Base-by-base conservation (phyloP, 2,113 vertebrate species). In the Rhineura floridana region DNA sequence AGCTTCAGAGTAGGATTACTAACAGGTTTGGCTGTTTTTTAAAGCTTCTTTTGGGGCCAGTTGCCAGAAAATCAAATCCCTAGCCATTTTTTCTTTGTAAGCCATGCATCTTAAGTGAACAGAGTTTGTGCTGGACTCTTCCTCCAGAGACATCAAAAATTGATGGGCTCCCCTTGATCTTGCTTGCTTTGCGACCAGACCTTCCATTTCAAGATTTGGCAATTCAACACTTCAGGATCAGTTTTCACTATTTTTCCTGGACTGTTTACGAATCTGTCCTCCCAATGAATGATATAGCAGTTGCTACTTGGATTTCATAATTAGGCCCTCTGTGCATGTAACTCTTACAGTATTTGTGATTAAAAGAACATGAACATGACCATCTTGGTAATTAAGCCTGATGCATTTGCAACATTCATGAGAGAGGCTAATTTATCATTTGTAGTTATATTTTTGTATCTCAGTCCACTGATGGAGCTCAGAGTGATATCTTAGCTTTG, bases 351-450 rank as follows among this genome's bases (percentile, higher is more conserved):
- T 36, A 73, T 48, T 81, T 59, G n/a, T 73, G 86, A 25, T 2
- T 1, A 33, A 69, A 1, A 10, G 67, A 39, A 55, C 91, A 91
- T 76, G 0, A 80, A 2, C 67, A 85, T 85, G 80, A 76, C 82
- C 65, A 30, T 10, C 33, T 70, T 87, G 86, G 0, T 0, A 81
- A 86, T 48, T 1, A 81, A 69, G 21, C 15, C 50, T 52, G 84
- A 7, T 59, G 67, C 39, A 76, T 44, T 65, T 39, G 44, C 62
- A 67, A 48, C 28, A 7, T 19, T 65, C 42, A 82, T 0, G 0
- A 1, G 88, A 88, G 87, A 36, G 36, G 55, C 83, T 92, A 83
- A 79, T 39, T 70, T 52, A 52, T 36, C 65, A 50, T 69, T 44
- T 17, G 59, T 48, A 23, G 12, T 81, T 81, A 28, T 55, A 73